Evolutionary conservation across 2,888 invertebrate genomes (phyloP).

Genomic region (Drosophila siamana): DNA sequence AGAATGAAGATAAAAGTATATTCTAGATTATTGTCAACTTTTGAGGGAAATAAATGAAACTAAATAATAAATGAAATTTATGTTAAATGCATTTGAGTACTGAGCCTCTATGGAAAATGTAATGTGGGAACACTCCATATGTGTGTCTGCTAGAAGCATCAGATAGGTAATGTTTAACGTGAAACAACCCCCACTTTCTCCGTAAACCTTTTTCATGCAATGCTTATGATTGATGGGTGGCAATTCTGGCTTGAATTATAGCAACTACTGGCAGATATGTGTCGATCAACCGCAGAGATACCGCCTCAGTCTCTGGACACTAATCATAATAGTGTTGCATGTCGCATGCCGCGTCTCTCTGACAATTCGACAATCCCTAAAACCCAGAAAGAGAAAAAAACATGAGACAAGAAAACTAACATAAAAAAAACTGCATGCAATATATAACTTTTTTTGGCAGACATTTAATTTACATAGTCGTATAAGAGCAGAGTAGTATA

Average conservation of each 20-base stretch:
- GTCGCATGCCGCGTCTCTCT: constrained; percentile 1
- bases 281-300: not conserved
- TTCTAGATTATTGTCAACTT: no score
- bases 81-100: no score
- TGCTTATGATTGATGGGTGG: not conserved
- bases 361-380: constrained; percentile 20
- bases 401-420: not conserved
- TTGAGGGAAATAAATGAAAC: no score
- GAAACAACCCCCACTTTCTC: not conserved
- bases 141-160: no score
- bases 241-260: not conserved
- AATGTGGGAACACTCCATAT: not conserved
- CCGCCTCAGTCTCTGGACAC: constrained; percentile 1
- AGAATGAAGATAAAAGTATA: no score
- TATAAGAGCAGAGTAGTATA: not conserved
- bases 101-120: not conserved
- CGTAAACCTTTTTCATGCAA: no score
- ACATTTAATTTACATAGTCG: constrained; percentile 60
- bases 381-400: constrained; percentile 1
- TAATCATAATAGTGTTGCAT: constrained; percentile 21
- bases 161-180: not conserved
- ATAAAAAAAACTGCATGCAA: constrained; percentile 12
- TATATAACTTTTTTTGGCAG: constrained; percentile 44
- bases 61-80: no score
- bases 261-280: not conserved